These are phyloP conservation scores for Dromius quadrimaculatus DNA, from an alignment of 2,888 invertebrate species.

Conservation along the genomic window DNA sequence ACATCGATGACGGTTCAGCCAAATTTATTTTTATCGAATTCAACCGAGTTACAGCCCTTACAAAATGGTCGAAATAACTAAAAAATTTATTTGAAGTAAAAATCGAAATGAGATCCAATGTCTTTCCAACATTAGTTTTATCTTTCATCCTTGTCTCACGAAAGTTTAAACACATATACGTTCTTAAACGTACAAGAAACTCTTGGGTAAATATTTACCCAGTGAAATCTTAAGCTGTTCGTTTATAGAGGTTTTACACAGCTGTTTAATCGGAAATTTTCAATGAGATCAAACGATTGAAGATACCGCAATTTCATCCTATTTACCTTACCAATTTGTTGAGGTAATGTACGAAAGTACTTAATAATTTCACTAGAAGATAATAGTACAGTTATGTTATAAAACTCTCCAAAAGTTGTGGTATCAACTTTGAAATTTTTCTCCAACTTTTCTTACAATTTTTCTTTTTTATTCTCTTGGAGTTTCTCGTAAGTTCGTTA, in stretches of 20 bases:
- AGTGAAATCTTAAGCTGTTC: conserved; percentile 20
- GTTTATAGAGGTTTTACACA: conserved; percentile 17
- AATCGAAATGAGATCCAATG: too few species aligned
- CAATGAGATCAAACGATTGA: conserved; percentile 15
- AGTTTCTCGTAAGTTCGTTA: conserved; percentile 39
- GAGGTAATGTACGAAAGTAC: not conserved
- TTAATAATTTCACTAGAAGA: not conserved
- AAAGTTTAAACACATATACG: conserved; percentile 17
- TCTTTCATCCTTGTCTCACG: not conserved
- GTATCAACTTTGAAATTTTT: not conserved
- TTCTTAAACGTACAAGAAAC: conserved; percentile 15
- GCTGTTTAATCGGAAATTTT: conserved; percentile 6
- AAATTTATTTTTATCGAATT: too few species aligned
- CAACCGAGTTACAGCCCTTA: too few species aligned
- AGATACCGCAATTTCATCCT: not conserved
- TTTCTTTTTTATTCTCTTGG: not conserved
- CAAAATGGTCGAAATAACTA: too few species aligned
- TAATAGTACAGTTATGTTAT: too few species aligned
- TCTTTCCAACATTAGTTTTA: too few species aligned
- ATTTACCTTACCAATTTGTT: not conserved
- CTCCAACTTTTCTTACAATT: not conserved
- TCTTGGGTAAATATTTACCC: conserved; percentile 12
- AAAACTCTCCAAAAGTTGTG: not conserved
- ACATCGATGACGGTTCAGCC: too few species aligned
- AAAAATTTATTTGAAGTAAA: too few species aligned